A percentile compares a stretch with the other conserved stretches of the same genome.
Conservation (phyloP, 2,797 vertebrate genomes). For the Pteronotus mesoamericanus region DNA sequence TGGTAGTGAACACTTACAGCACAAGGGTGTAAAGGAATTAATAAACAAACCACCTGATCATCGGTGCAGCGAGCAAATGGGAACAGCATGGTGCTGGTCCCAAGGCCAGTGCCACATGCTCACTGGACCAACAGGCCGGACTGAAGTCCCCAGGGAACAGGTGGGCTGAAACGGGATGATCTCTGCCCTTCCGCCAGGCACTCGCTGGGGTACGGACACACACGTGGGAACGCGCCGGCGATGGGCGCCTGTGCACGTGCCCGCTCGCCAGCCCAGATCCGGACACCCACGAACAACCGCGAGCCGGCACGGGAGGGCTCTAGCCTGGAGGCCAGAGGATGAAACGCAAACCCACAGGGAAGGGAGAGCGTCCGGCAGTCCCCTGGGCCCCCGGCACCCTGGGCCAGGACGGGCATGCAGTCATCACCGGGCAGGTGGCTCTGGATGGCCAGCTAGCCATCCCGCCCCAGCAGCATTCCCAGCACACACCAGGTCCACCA, state of each 20-base stretch:
- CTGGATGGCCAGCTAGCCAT: not conserved
- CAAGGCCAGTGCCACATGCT: not conserved
- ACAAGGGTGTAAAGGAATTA: not conserved
- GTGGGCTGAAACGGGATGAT: accelerated
- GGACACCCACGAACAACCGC: not conserved
- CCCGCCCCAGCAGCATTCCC: not conserved
- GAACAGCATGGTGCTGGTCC: not conserved
- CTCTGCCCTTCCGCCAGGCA: not conserved
- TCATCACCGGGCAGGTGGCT: not conserved
- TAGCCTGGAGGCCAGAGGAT: accelerated
- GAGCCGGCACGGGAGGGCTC: not conserved
- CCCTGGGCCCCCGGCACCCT: not conserved
- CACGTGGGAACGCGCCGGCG: accelerated
- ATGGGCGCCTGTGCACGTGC: accelerated
- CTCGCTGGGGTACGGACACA: accelerated
- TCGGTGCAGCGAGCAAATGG: accelerated
- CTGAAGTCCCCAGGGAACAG: not conserved
- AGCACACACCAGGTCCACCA: accelerated
- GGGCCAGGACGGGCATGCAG: not conserved
- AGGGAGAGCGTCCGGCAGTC: not conserved
- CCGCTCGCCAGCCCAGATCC: not conserved
- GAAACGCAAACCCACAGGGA: not conserved
- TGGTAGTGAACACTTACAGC: not conserved
- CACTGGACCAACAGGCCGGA: not conserved
- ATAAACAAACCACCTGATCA: not conserved